phyloP scores from a whole-genome alignment of 2,113 vertebrate genomes.

The Strix uralensis region DNA sequence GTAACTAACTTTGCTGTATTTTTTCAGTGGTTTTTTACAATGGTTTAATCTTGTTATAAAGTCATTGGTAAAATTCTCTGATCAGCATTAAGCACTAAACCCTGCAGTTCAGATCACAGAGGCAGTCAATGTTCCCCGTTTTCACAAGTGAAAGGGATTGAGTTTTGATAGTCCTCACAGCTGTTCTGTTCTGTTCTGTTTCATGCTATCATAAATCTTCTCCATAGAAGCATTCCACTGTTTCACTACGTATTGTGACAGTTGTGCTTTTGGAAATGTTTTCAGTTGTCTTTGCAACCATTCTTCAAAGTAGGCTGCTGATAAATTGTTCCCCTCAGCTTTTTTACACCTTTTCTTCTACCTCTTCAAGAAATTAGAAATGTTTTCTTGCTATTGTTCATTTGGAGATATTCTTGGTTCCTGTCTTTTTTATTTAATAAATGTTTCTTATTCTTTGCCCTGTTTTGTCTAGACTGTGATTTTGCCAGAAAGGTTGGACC shows the following conservation, averaged over 20 bases:
- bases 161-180: neutral
- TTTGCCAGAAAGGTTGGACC: no score
- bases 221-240: neutral
- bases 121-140: neutral
- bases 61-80: neutral
- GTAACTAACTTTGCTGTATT: neutral
- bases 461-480: neutral
- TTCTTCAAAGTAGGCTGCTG: neutral
- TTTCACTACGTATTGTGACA: neutral
- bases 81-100: neutral
- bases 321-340: neutral
- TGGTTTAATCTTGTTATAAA: neutral
- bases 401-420: neutral
- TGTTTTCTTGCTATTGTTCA: neutral
- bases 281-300: neutral
- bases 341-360: neutral
- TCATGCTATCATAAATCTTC: neutral
- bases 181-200: neutral
- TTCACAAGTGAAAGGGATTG: neutral
- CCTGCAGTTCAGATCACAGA: neutral
- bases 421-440: neutral
- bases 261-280: neutral
- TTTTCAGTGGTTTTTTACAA: neutral
- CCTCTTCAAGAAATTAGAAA: neutral
- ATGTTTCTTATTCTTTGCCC: neutral